A percentile compares a stretch with the other conserved stretches of the same genome.
Conservation (phyloP, 2,888 invertebrate genomes). For the Dioctria rufipes region DNA sequence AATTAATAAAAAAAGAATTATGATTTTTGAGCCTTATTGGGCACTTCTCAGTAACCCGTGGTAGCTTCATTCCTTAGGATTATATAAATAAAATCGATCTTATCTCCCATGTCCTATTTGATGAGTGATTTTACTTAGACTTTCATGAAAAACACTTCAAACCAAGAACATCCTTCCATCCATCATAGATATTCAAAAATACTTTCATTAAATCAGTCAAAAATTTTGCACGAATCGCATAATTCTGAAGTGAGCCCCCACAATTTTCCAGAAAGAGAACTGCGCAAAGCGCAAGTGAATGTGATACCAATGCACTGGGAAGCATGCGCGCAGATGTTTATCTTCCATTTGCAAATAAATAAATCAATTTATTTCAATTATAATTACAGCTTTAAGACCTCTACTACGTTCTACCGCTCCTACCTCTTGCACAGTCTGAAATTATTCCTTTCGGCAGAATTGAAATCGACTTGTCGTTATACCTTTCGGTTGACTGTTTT, state of each 20-base stretch:
- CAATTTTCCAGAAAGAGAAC: not conserved
- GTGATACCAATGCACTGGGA: conserved; percentile 18
- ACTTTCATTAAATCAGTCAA: not conserved
- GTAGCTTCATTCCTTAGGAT: too few relatives aligned
- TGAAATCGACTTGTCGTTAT: conserved; percentile 55
- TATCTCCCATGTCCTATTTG: too few relatives aligned
- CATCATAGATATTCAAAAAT: not conserved
- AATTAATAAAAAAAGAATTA: too few relatives aligned
- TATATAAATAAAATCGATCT: too few relatives aligned
- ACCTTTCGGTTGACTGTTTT: conserved; percentile 25
- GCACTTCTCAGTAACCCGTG: too few relatives aligned
- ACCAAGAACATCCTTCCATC: too few relatives aligned
- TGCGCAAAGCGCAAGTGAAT: not conserved
- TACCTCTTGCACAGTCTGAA: conserved; percentile 2
- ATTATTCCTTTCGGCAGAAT: conserved; percentile 48
- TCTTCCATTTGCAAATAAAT: conserved; percentile 62
- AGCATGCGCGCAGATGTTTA: conserved; percentile 53
- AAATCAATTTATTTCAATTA: conserved; percentile 71
- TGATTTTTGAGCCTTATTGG: too few relatives aligned
- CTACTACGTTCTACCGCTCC: not conserved
- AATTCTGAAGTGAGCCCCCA: not conserved
- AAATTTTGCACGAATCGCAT: not conserved
- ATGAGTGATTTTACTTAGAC: too few relatives aligned
- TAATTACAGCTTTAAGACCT: conserved; percentile 64
- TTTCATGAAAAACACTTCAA: too few relatives aligned